Base-by-base conservation (phyloP, 2,888 invertebrate genomes). In the Meteorus colon region DNA sequence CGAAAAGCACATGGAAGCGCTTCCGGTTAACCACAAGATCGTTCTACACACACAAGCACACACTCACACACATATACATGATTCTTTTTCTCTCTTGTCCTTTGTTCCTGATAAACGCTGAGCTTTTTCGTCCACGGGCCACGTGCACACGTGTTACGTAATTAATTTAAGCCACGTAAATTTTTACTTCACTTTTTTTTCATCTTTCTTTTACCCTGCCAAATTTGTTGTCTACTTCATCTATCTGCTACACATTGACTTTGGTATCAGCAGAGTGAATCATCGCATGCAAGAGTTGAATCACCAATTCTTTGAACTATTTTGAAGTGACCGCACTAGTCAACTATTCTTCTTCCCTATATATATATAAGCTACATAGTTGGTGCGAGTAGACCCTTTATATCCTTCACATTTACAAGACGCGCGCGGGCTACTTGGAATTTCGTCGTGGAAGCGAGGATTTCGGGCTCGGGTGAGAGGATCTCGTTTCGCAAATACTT, bases 401-500 rank as follows among this genome's bases (percentile, higher is more conserved):
- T 73, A 63, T 74, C 48, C 75, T 71, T 65, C 76, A 75, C 16
- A 31, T 63, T 16, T 65, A 31, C n/a, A 65, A 37, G 41, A 65
- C 41, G 59, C 60, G 73, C 70, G 73, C 5, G 75, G 78, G 79
- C 76, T 80, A 77, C 79, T 76, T 74, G 79, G 79, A 77, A 78
- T 78, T 79, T 75, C 73, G 77, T 79, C 76, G 73, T 79, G 74
- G 67, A 73, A 63, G 63, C 55, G 75, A 51, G 63, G 68, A 72
- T 31, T 69, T 34, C 51, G 66, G 45, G 67, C 48, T 68, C 55
- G 68, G 79, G 77, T 71, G 79, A 76, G 79, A 81, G 77, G 78
- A 76, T 78, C 78, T 78, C 80, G 77, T 76, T 76, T 78, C 76
- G 77, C 68, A 68, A 79, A 81, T 81, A 80, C 78, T 77, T 77